A percentile compares a stretch with the other conserved stretches of the same genome.
phyloP scores from a whole-genome alignment of 2,888 invertebrate genomes.

The Drosophila tanythrix region DNA sequence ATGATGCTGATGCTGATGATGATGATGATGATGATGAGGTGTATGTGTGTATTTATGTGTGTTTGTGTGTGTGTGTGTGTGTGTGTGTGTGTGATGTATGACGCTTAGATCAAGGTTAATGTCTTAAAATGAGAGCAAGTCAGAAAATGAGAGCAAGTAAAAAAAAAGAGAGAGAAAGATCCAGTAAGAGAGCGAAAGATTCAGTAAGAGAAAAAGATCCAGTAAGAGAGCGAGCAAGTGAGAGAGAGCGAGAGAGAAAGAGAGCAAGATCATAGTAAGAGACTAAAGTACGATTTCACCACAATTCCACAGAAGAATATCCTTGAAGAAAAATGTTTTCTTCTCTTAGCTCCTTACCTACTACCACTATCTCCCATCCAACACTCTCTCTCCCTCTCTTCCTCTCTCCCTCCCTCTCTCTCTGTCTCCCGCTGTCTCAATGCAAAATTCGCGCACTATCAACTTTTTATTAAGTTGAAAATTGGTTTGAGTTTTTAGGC shows the following conservation, averaged over 20 bases:
- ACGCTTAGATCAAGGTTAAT: neutral
- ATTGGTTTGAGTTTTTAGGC: neutral
- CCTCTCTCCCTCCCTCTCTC: neutral
- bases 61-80: neutral
- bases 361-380: neutral
- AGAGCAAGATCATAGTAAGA: neutral
- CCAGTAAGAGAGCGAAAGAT: no score
- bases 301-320: neutral
- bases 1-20: neutral
- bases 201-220: no score
- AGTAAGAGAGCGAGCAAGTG: fast-evolving
- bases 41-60: neutral
- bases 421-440: no score
- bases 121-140: neutral
- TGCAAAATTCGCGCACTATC: neutral
- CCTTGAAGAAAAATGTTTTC: neutral
- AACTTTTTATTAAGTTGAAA: neutral
- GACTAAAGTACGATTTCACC: neutral
- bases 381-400: neutral
- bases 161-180: neutral
- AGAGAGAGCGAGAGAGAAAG: neutral
- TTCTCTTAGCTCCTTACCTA: neutral
- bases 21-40: slow-evolving; percentile 12
- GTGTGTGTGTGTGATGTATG: neutral
- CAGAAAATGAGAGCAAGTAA: no score